Evolutionary conservation across 2,888 invertebrate genomes (phyloP), one percentile per base, ranked within the genome.

Genomic region (Epinotia brunnichana): DNA sequence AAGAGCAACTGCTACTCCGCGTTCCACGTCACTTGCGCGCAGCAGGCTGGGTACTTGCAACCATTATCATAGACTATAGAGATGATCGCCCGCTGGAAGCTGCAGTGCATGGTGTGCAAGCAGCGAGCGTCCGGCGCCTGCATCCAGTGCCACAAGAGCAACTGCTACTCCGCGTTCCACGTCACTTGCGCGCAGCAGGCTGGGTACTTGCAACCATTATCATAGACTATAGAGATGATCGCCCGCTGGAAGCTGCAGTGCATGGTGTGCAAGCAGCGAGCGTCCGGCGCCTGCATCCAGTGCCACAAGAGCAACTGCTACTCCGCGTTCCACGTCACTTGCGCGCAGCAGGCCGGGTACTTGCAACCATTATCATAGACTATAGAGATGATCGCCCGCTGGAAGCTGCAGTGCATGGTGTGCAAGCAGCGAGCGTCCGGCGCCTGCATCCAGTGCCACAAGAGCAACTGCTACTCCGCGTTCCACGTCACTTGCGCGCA

Each of bases 401-500:
- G 99, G 98, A 97, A 97, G 83, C 94, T 99, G n/a, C 96, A 97
- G 0, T 99, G 99, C 87, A 98, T 98, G 89, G 98, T 99, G 69
- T 99, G 99, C 90, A 99, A 98, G 83, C 97, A 98, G 83, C 95
- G 97, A 74, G 96, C 97, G 44, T 96, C 97, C 0, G 99, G 99
- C 4, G 99, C 99, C 0, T 99, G 99, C 84, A 99, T 99, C 76
- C 99, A 99, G 90, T 99, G 99, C 87, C 98, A 99, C 90, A 97
- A 98, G 83, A 96, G 96, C 80, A 98, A 97, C 88, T 99, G 99
- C 86, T 99, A 99, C 86, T 97, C 98, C 10, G 99, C 99, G 0
- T 99, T 99, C 91, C 99, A 99, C 88, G 99, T 99, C 3, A 99
- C 99, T 0, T 99, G 99, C 89, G 99, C 99, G 0, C 99, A 99